Percentiles rank a stretch among this genome's conserved stretches.
Evolutionary conservation across 1,140 invertebrate genomes (phyloP).

Genomic region (Gerris buenoi): DNA sequence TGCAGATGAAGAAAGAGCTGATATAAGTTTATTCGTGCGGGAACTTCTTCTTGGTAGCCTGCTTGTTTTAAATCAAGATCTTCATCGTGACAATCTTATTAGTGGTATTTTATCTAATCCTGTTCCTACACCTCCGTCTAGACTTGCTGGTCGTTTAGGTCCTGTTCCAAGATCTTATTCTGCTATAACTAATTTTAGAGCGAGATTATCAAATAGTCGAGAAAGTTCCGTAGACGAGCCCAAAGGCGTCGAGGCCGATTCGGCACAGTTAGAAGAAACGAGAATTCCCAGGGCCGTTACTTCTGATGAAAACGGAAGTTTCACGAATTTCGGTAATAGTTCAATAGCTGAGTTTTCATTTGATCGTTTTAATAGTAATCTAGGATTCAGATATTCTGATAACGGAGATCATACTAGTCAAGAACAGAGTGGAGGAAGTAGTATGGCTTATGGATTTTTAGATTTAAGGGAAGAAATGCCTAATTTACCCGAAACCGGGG

Average conservation of each 20-base stretch:
- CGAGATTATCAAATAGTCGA: not conserved
- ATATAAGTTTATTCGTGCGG: conserved; percentile 50
- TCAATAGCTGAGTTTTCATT: not conserved
- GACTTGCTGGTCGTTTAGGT: not conserved
- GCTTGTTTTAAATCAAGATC: conserved; percentile 22
- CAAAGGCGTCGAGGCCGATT: not conserved
- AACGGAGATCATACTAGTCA: not conserved
- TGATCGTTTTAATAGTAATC: not conserved
- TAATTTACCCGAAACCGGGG: not conserved
- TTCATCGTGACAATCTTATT: not conserved
- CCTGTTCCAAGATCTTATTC: not conserved
- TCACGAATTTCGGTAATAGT: not conserved
- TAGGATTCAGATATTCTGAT: not conserved
- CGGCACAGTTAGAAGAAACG: not conserved
- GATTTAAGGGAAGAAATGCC: not conserved
- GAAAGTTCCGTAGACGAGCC: not conserved
- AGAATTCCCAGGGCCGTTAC: not conserved
- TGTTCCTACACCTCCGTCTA: not conserved
- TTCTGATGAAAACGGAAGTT: not conserved
- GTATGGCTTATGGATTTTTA: not conserved
- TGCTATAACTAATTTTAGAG: not conserved
- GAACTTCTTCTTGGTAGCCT: conserved; percentile 48
- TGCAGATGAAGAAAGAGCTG: conserved; percentile 42
- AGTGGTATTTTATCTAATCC: not conserved
- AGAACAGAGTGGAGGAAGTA: not conserved